Percentiles rank a stretch among this genome's conserved stretches.
phyloP scores from a whole-genome alignment of 2,113 vertebrate genomes.

The Gymnobelideus leadbeateri region DNA sequence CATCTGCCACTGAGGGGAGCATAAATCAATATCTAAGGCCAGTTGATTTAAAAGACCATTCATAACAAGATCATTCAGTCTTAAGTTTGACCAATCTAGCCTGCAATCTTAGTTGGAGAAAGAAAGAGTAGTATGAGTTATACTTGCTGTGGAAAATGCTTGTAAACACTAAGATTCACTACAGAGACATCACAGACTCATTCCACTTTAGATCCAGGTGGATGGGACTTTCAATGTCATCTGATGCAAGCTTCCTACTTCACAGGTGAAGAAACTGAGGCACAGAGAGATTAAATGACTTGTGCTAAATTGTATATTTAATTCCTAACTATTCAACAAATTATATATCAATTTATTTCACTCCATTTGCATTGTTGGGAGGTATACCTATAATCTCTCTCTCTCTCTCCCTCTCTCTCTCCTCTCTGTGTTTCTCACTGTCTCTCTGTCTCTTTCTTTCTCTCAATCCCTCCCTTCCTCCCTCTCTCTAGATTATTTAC shows the following conservation, averaged over 20 bases:
- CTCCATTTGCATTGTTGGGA: neutral
- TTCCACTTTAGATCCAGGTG: neutral
- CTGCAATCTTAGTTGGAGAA: neutral
- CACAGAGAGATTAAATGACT: neutral
- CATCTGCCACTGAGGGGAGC: neutral
- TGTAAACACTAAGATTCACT: neutral
- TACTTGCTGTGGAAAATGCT: neutral
- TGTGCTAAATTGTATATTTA: neutral
- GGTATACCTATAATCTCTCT: neutral
- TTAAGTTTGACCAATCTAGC: neutral
- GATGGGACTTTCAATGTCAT: too few relatives aligned
- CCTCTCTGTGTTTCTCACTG: neutral
- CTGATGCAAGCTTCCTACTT: too few relatives aligned
- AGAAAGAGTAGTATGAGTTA: neutral
- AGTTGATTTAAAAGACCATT: neutral
- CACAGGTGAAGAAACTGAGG: neutral
- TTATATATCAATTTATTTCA: neutral
- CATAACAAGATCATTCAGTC: neutral
- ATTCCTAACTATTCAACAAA: neutral
- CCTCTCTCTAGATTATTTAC: neutral
- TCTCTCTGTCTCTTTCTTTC: neutral
- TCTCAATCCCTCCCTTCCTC: neutral
- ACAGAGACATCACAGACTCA: neutral
- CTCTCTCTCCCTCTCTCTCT: neutral
- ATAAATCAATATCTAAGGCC: neutral